These are phyloP conservation scores for Alligator mississippiensis DNA, from an alignment of 2,113 vertebrate species.

Conservation along the genomic window DNA sequence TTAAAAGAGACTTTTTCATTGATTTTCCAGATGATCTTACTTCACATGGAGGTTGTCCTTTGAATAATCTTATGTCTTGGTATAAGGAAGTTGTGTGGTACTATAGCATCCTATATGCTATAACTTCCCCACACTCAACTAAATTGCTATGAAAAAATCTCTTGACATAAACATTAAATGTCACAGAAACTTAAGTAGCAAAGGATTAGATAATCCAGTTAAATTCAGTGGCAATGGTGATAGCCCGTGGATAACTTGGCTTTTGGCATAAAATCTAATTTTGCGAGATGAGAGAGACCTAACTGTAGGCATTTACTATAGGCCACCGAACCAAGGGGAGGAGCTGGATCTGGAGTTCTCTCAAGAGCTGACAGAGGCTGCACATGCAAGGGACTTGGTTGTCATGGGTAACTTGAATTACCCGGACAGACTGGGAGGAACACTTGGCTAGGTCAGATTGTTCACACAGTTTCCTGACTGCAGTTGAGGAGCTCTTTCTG, in stretches of 20 bases:
- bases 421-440: no score
- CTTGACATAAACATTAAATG: neutral
- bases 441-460: no score
- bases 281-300: neutral
- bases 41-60: neutral
- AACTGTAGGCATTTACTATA: no score
- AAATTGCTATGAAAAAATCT: neutral
- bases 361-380: no score
- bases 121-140: neutral
- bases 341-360: no score
- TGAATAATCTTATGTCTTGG: neutral
- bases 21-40: neutral
- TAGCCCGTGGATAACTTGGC: conserved; percentile 17
- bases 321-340: no score
- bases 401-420: no score
- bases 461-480: no score
- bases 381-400: no score
- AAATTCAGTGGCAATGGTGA: neutral
- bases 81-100: neutral
- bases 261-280: neutral
- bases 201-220: neutral
- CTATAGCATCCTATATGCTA: neutral
- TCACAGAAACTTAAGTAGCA: neutral
- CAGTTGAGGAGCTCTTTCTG: no score
- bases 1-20: neutral